Base-by-base conservation (phyloP, 2,113 vertebrate species). In the Apus apus region DNA sequence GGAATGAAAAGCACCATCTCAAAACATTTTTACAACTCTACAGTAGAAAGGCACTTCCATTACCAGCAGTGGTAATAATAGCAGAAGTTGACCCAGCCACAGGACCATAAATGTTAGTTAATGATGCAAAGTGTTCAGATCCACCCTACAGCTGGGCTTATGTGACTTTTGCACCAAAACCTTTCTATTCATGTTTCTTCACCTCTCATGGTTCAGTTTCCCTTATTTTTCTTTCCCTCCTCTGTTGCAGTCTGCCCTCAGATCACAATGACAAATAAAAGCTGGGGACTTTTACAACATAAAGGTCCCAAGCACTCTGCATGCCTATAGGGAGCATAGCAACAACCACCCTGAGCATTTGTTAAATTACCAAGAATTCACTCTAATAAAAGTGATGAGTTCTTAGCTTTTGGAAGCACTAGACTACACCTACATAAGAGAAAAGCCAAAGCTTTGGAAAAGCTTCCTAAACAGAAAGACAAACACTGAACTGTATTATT, bases 381-480 rank as follows among this genome's bases (percentile, higher is more conserved):
- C 26, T n/a, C 11, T 34, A 56, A 61, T 30, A 29, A 62, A 86
- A 89, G 48, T 13, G 26, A 43, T 45, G n/a, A 10, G 18, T 78
- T 25, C 56, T 85, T 53, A 83, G 30, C n/a, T 73, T 89, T 66
- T 30, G 7, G 40, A 77, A 94, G 46, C 9, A 21, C 5, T 20
- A 48, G 15, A 51, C 9, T 22, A 48, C 6, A 61, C 13, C 40
- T 22, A 29, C 3, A 11, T 61, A 54, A 68, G 91, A 83, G 29
- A 54, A 87, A 91, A 88, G 19, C 1, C 46, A 91, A 48, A 71
- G 26, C 27, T 85, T 66, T 61, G n/a, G 62, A 54, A 93, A 87
- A 76, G 7, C 51, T 68, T 88, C 43, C 65, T 72, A 57, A 77
- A 65, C 40, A 84, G 60, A 66, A 95, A 72, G 93, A 71, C 38